phyloP scores from a whole-genome alignment of 2,797 vertebrate species.

The Sebastes goodei region DNA sequence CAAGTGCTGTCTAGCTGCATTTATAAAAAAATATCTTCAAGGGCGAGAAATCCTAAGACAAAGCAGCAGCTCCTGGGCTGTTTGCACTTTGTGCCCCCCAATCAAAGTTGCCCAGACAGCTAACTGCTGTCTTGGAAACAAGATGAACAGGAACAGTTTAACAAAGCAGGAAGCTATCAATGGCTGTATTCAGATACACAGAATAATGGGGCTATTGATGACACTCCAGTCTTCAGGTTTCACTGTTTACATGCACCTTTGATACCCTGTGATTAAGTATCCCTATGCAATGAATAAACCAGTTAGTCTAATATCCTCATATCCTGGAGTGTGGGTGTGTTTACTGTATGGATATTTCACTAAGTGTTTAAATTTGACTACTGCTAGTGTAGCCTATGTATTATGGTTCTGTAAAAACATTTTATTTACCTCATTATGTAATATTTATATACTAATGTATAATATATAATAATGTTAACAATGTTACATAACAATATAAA shows the following conservation, averaged over 20 bases:
- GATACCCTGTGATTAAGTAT: slow-evolving; percentile 58
- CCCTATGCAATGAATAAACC: slow-evolving; percentile 61
- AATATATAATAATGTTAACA: background rate
- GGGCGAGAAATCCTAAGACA: background rate
- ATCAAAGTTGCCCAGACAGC: slow-evolving; percentile 8
- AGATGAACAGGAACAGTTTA: slow-evolving; percentile 47
- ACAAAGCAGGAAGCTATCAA: slow-evolving; percentile 69
- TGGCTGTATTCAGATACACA: slow-evolving; percentile 54
- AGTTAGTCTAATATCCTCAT: slow-evolving; percentile 16
- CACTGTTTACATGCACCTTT: slow-evolving; percentile 61
- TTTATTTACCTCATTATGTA: background rate
- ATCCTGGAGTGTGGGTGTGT: background rate
- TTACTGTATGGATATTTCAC: background rate
- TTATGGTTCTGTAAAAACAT: background rate
- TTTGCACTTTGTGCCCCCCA: slow-evolving; percentile 14
- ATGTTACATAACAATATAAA: background rate
- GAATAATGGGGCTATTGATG: slow-evolving; percentile 63
- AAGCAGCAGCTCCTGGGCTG: background rate
- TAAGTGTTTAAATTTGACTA: background rate
- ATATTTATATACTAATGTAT: background rate
- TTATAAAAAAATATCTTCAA: background rate
- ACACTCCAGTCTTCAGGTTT: slow-evolving; percentile 59
- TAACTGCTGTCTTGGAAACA: slow-evolving; percentile 53
- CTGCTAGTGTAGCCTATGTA: background rate
- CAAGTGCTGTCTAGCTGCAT: background rate